Evolutionary conservation across 2,888 invertebrate genomes (phyloP), one percentile per base, ranked within the genome.

Genomic region (Meloe dianella): DNA sequence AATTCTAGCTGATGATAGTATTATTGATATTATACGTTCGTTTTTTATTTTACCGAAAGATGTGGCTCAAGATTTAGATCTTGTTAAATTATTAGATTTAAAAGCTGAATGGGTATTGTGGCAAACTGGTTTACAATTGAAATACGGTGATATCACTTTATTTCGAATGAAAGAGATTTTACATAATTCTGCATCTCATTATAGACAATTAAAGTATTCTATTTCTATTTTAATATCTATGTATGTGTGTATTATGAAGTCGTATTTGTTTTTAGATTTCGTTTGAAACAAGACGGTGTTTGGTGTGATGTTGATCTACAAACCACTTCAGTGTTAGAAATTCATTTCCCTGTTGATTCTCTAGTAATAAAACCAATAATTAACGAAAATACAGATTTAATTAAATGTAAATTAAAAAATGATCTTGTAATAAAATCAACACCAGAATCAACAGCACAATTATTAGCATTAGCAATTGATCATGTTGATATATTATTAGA

Each of bases 401-500:
- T 64, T 32, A 75, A 75, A 8, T 79, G 72, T 58, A 81, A 79
- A 72, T 60, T 77, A n/a, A 79, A 77, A 66, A 76, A 78, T 29
- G 79, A 81, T 61, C 87, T 92, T 63, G 89, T 90, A 22, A 85
- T 94, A 63, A 94, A 95, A 77, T 94, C 95, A 4, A 91, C 91
- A 69, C 88, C 91, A 8, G 92, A 95, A 78, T 90, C 90, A 57
- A 88, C 95, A 71, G 91, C 95, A 0, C 93, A 94, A 78, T 83
- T 97, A 17, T 82, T 97, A 65, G 94, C 97, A 0, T 84, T 97
- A 32, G 90, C 95, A 3, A 95, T 98, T 0, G 98, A 98, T 82
- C 97, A 98, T 80, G 93, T 99, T 70, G 99, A 99, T 83, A 90
- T 97, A 61, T 85, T 99, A 60, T 85, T 99, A 0, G 98, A 99